Base-by-base conservation (phyloP, 2,113 vertebrate species). In the Phylloscopus trochiloides region DNA sequence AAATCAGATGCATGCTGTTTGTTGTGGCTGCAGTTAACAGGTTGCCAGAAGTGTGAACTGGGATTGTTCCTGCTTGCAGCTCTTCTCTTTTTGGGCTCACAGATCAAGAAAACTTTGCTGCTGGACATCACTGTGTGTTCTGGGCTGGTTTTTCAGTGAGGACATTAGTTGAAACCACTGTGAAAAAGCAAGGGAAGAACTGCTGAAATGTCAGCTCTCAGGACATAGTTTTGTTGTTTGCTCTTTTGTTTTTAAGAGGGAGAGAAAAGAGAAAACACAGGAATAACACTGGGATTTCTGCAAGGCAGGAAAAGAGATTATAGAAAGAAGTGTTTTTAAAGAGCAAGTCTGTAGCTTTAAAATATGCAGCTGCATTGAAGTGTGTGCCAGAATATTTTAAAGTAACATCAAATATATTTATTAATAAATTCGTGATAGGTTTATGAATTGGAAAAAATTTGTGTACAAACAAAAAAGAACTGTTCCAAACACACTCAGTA, bases 301-400 rank as follows among this genome's bases (percentile, higher is more conserved):
- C 59, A 84, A 86, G 43, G 72, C 59, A 83, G 55, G 38, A 91
- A 58, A 58, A 86, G 38, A 77, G 16, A 58, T 92, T 88, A 47
- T 40, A 74, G 29, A 51, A 83, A 88, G 16, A 66, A 92, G 9
- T 22, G 17, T 16, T 45, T 94, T 90, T 94, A 92, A 95, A 96
- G 87, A 85, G 71, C 80, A 88, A 96, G 76, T 4, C 43, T 94
- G 86, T 96, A 96, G 93, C 80, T 97, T 96, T 75, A 97, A 97
- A 97, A 95, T 96, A 95, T 95, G 68, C 91, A 92, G 74, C 25
- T 18, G 65, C 74, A 94, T 82, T 78, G 68, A 97, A 96, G 84
- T 91, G 78, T 97, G 96, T 97, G 82, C 78, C 80, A 95, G 97
- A 98, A 97, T 97, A 98, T 98, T 93, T 97, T 98, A 95, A 96